Evolutionary conservation across 2,113 vertebrate genomes (phyloP).

Genomic region (Serinus canaria): DNA sequence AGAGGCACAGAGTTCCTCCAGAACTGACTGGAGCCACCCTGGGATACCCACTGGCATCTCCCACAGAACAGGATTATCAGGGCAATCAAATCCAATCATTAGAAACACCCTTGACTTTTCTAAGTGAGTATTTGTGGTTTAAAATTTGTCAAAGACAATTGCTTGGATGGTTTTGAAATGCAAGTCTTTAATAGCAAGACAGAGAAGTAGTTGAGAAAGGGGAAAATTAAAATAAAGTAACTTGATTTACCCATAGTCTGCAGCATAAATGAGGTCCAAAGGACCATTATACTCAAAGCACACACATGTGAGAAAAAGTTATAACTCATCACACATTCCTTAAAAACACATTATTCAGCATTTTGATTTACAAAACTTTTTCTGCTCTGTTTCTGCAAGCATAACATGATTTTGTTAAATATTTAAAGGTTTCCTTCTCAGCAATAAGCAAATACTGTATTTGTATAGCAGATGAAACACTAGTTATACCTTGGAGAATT

Average conservation of each 20-base stretch:
- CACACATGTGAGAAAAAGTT: neutral
- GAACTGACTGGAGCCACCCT: neutral
- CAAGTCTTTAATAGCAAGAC: neutral
- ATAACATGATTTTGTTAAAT: conserved; percentile 18
- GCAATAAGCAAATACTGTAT: conserved; percentile 6
- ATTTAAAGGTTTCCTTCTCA: conserved; percentile 31
- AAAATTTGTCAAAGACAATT: neutral
- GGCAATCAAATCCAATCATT: neutral
- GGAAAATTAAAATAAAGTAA: neutral
- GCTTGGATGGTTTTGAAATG: neutral
- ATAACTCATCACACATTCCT: neutral
- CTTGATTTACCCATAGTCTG: neutral
- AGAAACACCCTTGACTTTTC: neutral
- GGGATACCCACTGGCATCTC: neutral
- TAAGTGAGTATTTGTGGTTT: neutral
- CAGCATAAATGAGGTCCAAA: neutral
- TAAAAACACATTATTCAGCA: neutral
- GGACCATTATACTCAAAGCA: neutral
- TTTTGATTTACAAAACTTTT: neutral
- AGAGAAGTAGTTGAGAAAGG: neutral
- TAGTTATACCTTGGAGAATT: conserved; percentile 22
- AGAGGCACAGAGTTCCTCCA: neutral
- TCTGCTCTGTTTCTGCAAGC: neutral
- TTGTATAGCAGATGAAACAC: conserved; percentile 9
- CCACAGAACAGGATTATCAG: neutral